Evolutionary conservation across 1,140 invertebrate species (phyloP).

Genomic region (Ooceraea biroi): DNA sequence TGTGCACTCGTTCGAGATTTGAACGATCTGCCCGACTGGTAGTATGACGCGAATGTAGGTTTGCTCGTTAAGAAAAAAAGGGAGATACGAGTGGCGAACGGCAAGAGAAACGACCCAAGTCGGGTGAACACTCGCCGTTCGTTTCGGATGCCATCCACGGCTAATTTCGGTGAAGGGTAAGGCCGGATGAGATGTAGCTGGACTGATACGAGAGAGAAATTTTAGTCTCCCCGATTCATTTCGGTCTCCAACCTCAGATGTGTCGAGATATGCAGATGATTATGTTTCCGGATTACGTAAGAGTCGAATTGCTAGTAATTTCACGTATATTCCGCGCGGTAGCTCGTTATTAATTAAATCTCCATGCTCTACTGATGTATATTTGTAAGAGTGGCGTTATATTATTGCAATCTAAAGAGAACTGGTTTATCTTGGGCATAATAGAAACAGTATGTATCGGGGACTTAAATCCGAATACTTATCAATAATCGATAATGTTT

Average conservation of each 20-base stretch:
- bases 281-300: background rate
- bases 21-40: conserved; percentile 28
- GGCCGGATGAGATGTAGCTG: background rate
- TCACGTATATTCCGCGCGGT: background rate
- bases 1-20: conserved; percentile 53
- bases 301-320: background rate
- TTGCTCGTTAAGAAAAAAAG: background rate
- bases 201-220: conserved; percentile 1
- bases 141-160: background rate
- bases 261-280: background rate
- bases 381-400: background rate
- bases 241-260: background rate
- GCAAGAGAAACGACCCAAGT: background rate
- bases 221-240: background rate
- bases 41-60: conserved; percentile 17
- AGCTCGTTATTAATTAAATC: background rate
- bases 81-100: background rate
- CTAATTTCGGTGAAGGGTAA: background rate
- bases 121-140: background rate
- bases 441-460: background rate
- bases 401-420: background rate
- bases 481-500: background rate
- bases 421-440: background rate
- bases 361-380: background rate
- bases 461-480: background rate